phyloP scores from a whole-genome alignment of 2,113 vertebrate species.

The Hystrix brachyura region DNA sequence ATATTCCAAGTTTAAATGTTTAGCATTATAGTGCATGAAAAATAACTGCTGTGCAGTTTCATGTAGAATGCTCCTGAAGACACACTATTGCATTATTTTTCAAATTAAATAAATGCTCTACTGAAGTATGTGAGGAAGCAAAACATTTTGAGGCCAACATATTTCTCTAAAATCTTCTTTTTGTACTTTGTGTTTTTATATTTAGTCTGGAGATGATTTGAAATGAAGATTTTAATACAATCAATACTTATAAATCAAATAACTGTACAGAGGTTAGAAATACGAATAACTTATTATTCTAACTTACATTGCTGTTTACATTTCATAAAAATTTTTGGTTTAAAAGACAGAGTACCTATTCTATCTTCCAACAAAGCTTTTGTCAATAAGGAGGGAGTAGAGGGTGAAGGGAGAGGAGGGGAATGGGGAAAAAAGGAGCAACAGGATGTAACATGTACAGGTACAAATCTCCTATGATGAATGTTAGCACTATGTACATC shows the following conservation, averaged over 20 bases:
- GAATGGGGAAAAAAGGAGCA: too few relatives aligned
- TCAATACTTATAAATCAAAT: slow-evolving; percentile 32
- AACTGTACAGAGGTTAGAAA: neutral
- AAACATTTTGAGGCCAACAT: neutral
- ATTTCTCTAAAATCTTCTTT: neutral
- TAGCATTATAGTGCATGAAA: neutral
- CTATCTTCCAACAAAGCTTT: too few relatives aligned
- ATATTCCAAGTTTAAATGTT: neutral
- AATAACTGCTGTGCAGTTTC: neutral
- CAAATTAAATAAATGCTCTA: neutral
- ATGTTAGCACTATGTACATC: too few relatives aligned
- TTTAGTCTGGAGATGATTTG: neutral
- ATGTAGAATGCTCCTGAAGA: neutral
- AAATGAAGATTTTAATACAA: slow-evolving; percentile 28
- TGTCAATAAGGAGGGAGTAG: too few relatives aligned
- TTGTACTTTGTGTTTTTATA: neutral
- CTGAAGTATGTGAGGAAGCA: neutral
- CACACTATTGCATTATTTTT: neutral
- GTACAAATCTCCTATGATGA: too few relatives aligned
- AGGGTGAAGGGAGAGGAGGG: too few relatives aligned
- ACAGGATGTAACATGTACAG: too few relatives aligned
- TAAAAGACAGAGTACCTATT: neutral
- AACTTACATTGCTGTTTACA: neutral
- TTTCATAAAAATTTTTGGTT: neutral
- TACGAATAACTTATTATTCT: slow-evolving; percentile 16